Base-by-base conservation (phyloP, 1,140 invertebrate genomes). In the Papilio dardanus region DNA sequence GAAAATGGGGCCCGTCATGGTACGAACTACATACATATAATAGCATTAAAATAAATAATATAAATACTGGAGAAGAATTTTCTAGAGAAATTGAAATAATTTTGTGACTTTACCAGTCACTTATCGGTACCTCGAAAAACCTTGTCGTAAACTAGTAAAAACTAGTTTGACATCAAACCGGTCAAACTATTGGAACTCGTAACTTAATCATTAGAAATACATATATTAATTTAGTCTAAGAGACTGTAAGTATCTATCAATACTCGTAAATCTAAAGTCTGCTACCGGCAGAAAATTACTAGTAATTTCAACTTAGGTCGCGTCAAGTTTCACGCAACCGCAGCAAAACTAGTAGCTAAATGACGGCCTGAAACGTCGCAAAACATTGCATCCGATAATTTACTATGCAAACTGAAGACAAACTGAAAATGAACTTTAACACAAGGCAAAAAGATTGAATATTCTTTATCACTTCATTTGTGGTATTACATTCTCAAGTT, bases 271-370 rank as follows among this genome's bases (percentile, higher is more conserved):
- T 62, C 12, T 28, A 62, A 62, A 28, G 12, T 28, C 54, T 28
- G 54, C 54, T 30, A 35, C 33, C 35, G 35, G 12, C 21, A 40
- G n/a, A 69, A 69, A 69, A 69, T 69, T 35, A 69, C 67, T 42
- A 35, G 35, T 19, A 37, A 69, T 69, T 69, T 69, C 42, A 69
- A 42, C 67, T 7, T 69, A 40, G 67, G 67, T 77, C 79, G 58
- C 71, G 76, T 77, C 74, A 83, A 77, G 80, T 82, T 83, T 81
- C 80, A 83, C 80, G 80, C 79, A 80, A 77, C 78, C 79, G 75
- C 74, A 77, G 76, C 76, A 81, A 78, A 80, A 82, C 77, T 80
- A 78, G 82, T 81, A 83, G 78, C 79, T 74, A 78, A 74, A 77
- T 75, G 75, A 74, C 73, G 42, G 42, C 76, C 68, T 68, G 65